Conservation (phyloP, 2,888 invertebrate genomes). For the Cantharis rufa region DNA sequence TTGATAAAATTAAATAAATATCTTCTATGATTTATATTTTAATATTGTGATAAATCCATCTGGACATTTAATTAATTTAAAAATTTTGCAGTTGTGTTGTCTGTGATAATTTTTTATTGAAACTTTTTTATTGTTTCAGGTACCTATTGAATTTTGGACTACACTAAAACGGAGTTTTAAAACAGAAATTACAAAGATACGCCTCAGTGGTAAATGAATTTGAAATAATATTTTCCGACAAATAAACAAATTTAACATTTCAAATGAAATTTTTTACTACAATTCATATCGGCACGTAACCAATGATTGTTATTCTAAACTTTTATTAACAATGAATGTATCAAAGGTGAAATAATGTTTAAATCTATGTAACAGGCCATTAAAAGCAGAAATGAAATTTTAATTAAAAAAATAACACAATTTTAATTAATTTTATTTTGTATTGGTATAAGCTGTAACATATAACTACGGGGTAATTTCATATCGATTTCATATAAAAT, state of each 20-base stretch:
- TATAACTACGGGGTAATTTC: too few species aligned
- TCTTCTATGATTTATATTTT: not conserved
- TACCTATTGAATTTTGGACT: not conserved
- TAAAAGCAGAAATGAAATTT: not conserved
- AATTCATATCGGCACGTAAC: not conserved
- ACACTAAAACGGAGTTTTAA: not conserved
- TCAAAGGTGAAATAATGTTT: not conserved
- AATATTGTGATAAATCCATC: not conserved
- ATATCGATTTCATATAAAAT: too few species aligned
- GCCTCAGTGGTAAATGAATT: not conserved
- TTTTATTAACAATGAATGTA: not conserved
- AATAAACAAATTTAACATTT: not conserved
- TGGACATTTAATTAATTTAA: not conserved
- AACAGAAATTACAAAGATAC: not conserved
- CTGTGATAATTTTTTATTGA: not conserved
- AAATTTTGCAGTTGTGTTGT: not conserved
- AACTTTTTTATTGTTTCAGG: not conserved
- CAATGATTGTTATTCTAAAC: not conserved
- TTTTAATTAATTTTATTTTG: too few species aligned
- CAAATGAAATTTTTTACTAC: not conserved
- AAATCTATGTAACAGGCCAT: not conserved
- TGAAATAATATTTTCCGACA: not conserved
- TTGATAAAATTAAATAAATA: not conserved
- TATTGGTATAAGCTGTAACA: too few species aligned
- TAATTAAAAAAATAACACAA: not conserved